These are phyloP conservation scores for Dendropsophus ebraccatus DNA, from an alignment of 2,113 vertebrate species.

Conservation along the genomic window DNA sequence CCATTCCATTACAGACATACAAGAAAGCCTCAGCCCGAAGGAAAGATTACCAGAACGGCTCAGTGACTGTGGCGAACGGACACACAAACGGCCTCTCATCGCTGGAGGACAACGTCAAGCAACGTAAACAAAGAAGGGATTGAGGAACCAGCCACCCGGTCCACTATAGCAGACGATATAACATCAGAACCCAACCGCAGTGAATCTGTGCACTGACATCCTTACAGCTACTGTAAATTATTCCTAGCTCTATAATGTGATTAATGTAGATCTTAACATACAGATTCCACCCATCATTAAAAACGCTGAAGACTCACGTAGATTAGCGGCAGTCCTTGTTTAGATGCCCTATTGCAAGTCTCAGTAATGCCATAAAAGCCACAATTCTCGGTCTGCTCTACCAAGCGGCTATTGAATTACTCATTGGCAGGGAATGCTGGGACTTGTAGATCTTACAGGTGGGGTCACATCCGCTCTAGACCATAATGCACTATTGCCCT, in stretches of 20 bases:
- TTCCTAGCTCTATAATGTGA: conserved; percentile 77
- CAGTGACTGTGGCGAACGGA: conserved; percentile 75
- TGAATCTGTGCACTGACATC: conserved; percentile 72
- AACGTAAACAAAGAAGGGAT: conserved; percentile 86
- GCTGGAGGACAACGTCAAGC: conserved; percentile 73
- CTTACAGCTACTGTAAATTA: conserved; percentile 77
- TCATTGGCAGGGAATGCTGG: background rate
- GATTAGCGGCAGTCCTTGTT: conserved; percentile 43
- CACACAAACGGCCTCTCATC: conserved; percentile 80
- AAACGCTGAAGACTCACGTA: conserved; percentile 63
- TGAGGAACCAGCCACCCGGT: conserved; percentile 76
- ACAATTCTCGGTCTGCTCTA: background rate
- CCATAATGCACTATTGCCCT: background rate
- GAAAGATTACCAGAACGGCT: conserved; percentile 86
- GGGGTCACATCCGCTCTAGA: background rate
- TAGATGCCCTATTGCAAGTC: background rate
- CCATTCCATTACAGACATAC: conserved; percentile 83
- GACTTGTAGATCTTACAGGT: background rate
- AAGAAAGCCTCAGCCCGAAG: conserved; percentile 77
- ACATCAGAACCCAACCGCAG: conserved; percentile 77
- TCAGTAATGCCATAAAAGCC: background rate
- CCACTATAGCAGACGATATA: conserved; percentile 68
- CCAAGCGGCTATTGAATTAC: background rate
- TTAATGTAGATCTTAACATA: conserved; percentile 76
- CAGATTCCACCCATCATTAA: conserved; percentile 75